phyloP scores from a whole-genome alignment of 2,113 vertebrate genomes.

The Speoplatyrhinus poulsoni region DNA sequence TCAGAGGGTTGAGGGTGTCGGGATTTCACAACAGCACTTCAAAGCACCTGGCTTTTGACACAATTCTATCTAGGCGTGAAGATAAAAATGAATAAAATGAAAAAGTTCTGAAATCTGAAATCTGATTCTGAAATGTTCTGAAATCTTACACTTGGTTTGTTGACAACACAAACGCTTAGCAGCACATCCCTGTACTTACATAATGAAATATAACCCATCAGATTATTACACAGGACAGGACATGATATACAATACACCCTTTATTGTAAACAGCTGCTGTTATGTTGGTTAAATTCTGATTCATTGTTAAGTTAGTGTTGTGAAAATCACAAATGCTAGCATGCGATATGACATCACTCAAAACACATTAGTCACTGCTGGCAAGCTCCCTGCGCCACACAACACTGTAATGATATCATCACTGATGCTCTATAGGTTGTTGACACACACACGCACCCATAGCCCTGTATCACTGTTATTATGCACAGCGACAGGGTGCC shows the following conservation, averaged over 20 bases:
- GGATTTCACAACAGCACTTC: constrained; percentile 20
- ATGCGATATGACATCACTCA: constrained; percentile 34
- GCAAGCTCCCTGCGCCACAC: background rate
- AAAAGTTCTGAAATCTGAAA: no score
- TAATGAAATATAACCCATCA: no score
- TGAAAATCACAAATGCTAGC: background rate
- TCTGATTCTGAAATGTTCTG: no score
- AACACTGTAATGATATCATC: constrained; percentile 26
- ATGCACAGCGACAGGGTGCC: constrained; percentile 21
- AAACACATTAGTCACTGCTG: constrained; percentile 15
- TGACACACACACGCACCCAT: constrained; percentile 32
- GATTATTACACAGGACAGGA: no score
- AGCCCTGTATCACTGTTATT: background rate
- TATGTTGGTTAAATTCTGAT: background rate
- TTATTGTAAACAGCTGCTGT: background rate
- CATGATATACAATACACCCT: no score
- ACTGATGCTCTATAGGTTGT: constrained; percentile 4
- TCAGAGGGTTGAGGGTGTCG: constrained; percentile 23
- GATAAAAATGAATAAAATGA: no score
- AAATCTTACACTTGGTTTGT: background rate
- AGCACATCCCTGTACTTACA: no score
- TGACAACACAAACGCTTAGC: background rate
- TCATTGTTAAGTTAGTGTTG: background rate
- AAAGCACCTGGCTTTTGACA: background rate
- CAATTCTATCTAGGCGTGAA: background rate